Percentiles rank a stretch among this genome's conserved stretches.
Evolutionary conservation across 2,113 vertebrate species (phyloP).

Genomic region (Anas platyrhynchos): DNA sequence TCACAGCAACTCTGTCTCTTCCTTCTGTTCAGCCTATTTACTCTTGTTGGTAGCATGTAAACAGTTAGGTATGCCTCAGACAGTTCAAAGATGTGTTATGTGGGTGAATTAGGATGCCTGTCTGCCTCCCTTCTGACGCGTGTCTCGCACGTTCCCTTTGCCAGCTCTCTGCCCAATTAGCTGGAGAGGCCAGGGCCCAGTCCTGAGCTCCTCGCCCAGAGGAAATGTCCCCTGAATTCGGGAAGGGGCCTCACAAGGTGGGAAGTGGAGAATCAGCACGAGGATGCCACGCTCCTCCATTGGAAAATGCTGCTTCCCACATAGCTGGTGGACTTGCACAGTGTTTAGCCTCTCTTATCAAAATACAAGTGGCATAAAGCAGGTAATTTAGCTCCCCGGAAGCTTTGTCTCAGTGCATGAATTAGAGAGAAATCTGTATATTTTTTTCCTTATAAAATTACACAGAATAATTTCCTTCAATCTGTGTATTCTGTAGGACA

Average conservation of each 20-base stretch:
- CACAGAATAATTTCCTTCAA: background rate
- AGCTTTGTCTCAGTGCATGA: background rate
- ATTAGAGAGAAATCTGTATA: background rate
- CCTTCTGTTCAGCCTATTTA: conserved; percentile 61
- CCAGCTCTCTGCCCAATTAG: conserved; percentile 74
- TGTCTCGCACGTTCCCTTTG: conserved; percentile 35
- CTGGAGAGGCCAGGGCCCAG: background rate
- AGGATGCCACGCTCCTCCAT: conserved; percentile 31
- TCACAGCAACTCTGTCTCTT: conserved; percentile 52
- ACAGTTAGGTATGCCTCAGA: conserved; percentile 49
- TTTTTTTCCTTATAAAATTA: background rate
- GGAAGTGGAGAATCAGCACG: background rate
- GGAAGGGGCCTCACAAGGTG: background rate
- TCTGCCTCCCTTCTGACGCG: conserved; percentile 36
- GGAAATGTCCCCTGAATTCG: background rate
- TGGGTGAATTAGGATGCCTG: conserved; percentile 57
- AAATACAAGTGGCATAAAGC: conserved; percentile 43
- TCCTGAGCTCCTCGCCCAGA: background rate
- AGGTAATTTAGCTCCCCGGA: conserved; percentile 1
- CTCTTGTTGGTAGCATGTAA: conserved; percentile 61
- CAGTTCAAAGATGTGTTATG: conserved; percentile 54
- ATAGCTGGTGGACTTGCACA: conserved; percentile 44
- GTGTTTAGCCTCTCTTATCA: conserved; percentile 21
- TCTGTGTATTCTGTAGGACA: background rate
- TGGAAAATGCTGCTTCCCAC: conserved; percentile 53